Evolutionary conservation across 2,888 invertebrate species (phyloP).

Genomic region (Noctua janthe): DNA sequence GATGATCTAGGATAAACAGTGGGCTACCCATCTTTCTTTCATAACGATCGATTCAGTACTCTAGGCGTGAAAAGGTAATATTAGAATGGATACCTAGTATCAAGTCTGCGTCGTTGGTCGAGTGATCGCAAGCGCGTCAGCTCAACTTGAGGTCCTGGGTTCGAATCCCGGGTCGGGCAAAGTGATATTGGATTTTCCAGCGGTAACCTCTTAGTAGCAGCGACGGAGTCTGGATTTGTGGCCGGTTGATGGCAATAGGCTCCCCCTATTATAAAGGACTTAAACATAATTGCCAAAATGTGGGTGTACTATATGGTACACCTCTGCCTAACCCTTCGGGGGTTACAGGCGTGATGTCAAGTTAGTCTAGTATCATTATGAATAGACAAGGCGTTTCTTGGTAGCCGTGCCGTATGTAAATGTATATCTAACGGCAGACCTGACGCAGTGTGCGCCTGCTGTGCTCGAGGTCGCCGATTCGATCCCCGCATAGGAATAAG

Average conservation of each 20-base stretch:
- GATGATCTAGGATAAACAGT: no score
- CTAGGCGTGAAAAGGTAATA: background rate
- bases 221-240: background rate
- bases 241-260: no score
- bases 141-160: background rate
- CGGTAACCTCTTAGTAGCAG: background rate
- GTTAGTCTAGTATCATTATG: background rate
- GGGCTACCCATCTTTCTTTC: no score
- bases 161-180: background rate
- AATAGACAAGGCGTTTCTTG: background rate
- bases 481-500: constrained; percentile 12
- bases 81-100: background rate
- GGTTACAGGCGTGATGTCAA: background rate
- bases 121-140: background rate
- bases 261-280: no score
- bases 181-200: background rate
- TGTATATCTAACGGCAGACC: constrained; percentile 1
- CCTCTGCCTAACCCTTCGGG: background rate
- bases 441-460: constrained; percentile 33
- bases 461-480: constrained; percentile 9
- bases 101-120: background rate
- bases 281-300: background rate
- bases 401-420: background rate
- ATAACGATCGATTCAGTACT: no score
- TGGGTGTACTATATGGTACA: background rate